A percentile compares a stretch with the other conserved stretches of the same genome.
Conservation (phyloP, 2,113 vertebrate genomes). For the Chamaetylas fuelleborni region DNA sequence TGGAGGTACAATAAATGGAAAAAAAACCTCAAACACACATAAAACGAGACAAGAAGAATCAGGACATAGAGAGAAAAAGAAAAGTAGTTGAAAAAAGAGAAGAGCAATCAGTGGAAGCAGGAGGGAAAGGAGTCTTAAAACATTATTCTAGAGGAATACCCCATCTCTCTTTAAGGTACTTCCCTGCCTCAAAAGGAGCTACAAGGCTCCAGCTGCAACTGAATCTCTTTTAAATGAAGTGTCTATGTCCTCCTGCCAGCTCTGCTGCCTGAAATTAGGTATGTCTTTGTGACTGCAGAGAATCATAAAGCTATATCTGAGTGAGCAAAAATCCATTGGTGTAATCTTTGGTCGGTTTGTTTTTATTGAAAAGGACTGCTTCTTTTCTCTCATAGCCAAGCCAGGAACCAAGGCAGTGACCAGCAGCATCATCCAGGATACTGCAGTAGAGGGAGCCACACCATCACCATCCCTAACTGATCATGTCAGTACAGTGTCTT, state of each 20-base stretch:
- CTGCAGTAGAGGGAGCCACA: slow-evolving; percentile 52
- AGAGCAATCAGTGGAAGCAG: background rate
- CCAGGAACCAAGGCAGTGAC: background rate
- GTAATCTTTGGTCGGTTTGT: background rate
- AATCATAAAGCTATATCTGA: background rate
- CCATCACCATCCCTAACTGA: background rate
- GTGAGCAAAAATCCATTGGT: background rate
- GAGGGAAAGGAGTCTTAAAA: background rate
- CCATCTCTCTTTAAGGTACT: background rate
- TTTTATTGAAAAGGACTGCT: background rate
- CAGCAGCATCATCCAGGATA: background rate
- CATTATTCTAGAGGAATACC: background rate
- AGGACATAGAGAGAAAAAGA: background rate
- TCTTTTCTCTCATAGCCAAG: background rate
- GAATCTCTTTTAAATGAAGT: background rate
- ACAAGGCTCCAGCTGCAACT: background rate
- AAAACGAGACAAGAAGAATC: background rate
- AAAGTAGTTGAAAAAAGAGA: background rate
- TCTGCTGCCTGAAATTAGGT: background rate
- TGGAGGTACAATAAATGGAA: too few species aligned
- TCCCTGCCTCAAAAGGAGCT: background rate
- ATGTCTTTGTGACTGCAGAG: background rate
- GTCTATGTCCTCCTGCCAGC: background rate
- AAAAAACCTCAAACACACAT: rapidly evolving
- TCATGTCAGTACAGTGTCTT: background rate